Conservation (phyloP, 2,113 vertebrate species). For the Bolborhynchus lineola region DNA sequence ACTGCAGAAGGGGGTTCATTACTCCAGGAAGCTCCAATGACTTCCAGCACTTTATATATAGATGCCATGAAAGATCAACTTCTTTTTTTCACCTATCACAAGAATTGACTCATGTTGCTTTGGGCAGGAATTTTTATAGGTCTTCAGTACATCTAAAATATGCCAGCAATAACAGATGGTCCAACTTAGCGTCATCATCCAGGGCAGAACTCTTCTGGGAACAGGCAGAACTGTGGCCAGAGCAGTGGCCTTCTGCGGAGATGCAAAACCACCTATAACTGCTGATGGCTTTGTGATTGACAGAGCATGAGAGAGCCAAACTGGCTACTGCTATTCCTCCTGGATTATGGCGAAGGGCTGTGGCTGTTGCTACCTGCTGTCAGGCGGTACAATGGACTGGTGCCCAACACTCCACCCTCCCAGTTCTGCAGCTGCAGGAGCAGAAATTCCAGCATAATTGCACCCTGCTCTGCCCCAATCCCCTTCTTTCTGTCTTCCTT, state of each 20-base stretch:
- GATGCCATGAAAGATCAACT: neutral
- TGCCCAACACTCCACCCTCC: neutral
- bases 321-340: neutral
- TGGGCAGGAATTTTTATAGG: neutral
- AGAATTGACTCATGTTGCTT: neutral
- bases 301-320: neutral
- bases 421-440: neutral
- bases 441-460: neutral
- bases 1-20: neutral
- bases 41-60: neutral
- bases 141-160: neutral
- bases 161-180: neutral
- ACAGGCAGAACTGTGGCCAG: neutral
- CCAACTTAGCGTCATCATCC: neutral
- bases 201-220: neutral
- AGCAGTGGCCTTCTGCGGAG: neutral
- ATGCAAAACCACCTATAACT: neutral
- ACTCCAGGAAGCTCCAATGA: neutral
- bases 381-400: neutral
- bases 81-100: neutral
- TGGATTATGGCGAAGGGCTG: neutral
- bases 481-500: neutral
- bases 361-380: neutral
- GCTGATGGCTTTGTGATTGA: neutral
- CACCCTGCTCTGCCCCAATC: accelerated